Evolutionary conservation across 2,888 invertebrate species (phyloP), one percentile per base, ranked within the genome.

Genomic region (Zelleria hepariella): DNA sequence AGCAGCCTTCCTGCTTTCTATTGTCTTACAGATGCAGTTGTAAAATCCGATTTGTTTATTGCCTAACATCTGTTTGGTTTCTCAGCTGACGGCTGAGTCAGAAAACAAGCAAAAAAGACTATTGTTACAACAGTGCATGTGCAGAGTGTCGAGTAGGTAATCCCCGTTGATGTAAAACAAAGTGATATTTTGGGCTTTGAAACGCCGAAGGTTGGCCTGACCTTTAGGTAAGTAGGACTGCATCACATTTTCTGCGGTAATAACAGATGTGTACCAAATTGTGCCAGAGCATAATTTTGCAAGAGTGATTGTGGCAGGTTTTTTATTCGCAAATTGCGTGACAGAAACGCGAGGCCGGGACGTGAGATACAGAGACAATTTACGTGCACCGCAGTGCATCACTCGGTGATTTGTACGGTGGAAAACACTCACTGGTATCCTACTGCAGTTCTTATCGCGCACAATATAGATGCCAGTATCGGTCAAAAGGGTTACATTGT

Each of bases 21-120:
- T 75, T 77, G 76, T 77, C 68, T 72, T 67, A 71, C 66, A 56
- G 15, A 56, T 65, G 56, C 62, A 61, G 67, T 69, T 70, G 65
- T 76, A 73, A 72, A 72, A 65, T 65, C 64, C 64, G 63, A 72
- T 71, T 56, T 59, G 27, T 70, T 69, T 55, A 55, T 55, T 55
- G 20, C 55, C 32, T 18, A 7, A 55, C 52, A 60, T 57, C 55
- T 59, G 55, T 62, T 61, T 55, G 32, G 32, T 42, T 42, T 42
- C 32, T 42, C 32, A 42, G 32, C 32, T 15, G 32, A 15, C 32
- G n/a, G 15, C 32, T 42, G 32, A 42, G 15, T 42, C 10, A 42
- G 32, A 42, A 42, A 42, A 42, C 32, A 42, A 42, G 32, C 32
- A 42, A 42, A 42, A 42, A 42, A 42, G 32, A 15, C 10, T 42